Evolutionary conservation across 2,888 invertebrate species (phyloP).

Genomic region (Andrena dorsata): DNA sequence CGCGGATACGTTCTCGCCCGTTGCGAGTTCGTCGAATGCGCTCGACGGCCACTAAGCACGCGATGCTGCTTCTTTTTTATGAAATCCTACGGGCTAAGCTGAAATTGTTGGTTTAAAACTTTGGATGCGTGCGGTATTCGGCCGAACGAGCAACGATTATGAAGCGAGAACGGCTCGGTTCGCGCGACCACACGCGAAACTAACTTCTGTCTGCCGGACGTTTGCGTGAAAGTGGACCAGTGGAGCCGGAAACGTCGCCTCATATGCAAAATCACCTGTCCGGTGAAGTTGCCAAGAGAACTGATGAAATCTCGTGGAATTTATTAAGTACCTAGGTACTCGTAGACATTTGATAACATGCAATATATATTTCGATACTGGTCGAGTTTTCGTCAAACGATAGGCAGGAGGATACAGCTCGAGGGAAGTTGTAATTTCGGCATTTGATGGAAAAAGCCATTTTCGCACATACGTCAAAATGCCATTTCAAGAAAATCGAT

Average conservation of each 20-base stretch:
- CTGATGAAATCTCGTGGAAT: not conserved
- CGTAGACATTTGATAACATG: no score
- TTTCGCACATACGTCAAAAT: no score
- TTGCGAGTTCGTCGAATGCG: conserved; percentile 9
- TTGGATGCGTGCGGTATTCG: conserved; percentile 12
- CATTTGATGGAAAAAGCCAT: no score
- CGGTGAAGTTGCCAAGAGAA: not conserved
- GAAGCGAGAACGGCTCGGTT: conserved; percentile 10
- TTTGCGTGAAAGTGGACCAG: conserved; percentile 3
- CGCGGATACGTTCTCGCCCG: not conserved
- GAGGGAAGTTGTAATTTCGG: conserved; percentile 20
- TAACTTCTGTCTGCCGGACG: conserved; percentile 12
- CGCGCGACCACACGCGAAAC: conserved; percentile 27
- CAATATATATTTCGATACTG: no score
- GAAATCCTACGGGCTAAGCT: conserved; percentile 1
- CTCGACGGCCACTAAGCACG: conserved; percentile 21
- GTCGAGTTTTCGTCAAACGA: no score
- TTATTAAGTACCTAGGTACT: not conserved
- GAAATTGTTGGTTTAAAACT: conserved; percentile 19
- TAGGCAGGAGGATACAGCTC: not conserved
- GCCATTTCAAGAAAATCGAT: no score
- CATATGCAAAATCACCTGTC: conserved; percentile 5
- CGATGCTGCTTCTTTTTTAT: conserved; percentile 31
- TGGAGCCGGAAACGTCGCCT: conserved; percentile 4
- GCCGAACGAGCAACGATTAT: not conserved